phyloP scores from a whole-genome alignment of 2,113 vertebrate species.

The Centropristis striata region DNA sequence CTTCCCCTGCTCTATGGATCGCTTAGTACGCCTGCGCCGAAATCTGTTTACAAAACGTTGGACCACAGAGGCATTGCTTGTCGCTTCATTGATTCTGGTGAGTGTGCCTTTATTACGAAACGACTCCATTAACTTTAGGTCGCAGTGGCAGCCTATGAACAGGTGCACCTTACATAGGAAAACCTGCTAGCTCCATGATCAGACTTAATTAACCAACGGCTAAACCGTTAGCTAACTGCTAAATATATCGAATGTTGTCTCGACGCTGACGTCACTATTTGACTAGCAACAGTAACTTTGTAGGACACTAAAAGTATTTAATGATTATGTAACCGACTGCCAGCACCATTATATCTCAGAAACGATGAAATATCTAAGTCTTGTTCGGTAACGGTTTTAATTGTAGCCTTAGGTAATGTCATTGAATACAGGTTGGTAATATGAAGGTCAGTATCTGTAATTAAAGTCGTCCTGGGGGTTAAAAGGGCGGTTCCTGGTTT shows the following conservation, averaged over 20 bases:
- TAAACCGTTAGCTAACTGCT: not conserved
- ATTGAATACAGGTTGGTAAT: not conserved
- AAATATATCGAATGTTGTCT: not conserved
- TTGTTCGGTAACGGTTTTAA: not conserved
- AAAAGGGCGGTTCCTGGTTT: not conserved
- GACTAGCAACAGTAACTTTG: not conserved
- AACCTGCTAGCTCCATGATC: too few relatives aligned
- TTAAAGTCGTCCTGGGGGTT: not conserved
- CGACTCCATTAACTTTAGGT: not conserved
- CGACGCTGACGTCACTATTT: not conserved
- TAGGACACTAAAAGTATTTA: not conserved
- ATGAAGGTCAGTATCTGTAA: slow-evolving; percentile 39
- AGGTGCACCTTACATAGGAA: not conserved
- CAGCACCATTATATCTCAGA: fast-evolving
- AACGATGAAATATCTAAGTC: fast-evolving
- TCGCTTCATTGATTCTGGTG: slow-evolving; percentile 40
- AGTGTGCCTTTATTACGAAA: slow-evolving; percentile 10
- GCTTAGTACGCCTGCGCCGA: slow-evolving; percentile 46
- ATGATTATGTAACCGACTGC: not conserved
- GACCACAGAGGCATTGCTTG: not conserved
- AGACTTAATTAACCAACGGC: not conserved
- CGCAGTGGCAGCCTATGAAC: not conserved
- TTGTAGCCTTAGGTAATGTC: too few relatives aligned
- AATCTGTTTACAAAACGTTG: not conserved
- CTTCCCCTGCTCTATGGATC: slow-evolving; percentile 21